These are phyloP conservation scores for Pelmatolapia mariae DNA, from an alignment of 2,113 vertebrate species.

Conservation along the genomic window DNA sequence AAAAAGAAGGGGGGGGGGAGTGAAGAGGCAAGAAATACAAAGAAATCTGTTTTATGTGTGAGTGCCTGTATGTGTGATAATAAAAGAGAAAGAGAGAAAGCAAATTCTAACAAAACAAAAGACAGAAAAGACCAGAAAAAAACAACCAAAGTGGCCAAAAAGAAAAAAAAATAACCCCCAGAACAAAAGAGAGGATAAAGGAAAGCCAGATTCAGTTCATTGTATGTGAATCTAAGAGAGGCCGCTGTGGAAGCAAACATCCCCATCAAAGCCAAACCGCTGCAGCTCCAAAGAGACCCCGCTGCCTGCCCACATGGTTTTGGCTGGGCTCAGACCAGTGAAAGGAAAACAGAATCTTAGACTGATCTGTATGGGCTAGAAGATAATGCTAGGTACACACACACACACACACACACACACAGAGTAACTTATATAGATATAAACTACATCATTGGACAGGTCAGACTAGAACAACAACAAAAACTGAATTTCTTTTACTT, in stretches of 20 bases:
- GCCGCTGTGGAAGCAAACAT: conserved; percentile 2
- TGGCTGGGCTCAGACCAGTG: conserved; percentile 22
- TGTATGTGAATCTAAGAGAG: background rate
- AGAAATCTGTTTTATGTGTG: background rate
- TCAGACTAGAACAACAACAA: background rate
- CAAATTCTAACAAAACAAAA: background rate
- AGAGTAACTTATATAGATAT: background rate
- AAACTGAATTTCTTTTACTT: background rate
- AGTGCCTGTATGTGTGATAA: background rate
- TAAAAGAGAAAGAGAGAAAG: background rate
- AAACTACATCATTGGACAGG: background rate
- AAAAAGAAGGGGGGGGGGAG: background rate
- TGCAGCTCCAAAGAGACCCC: background rate
- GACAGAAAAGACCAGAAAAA: background rate
- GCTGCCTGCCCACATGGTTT: background rate
- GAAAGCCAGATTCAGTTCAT: background rate
- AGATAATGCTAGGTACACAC: background rate
- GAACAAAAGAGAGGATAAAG: background rate
- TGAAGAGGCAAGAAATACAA: conserved; percentile 1
- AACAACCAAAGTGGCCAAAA: background rate
- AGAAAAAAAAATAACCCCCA: background rate
- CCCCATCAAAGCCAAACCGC: conserved; percentile 23
- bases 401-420: no score
- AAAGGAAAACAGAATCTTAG: conserved; percentile 37
- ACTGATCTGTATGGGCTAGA: background rate